Evolutionary conservation across 2,888 invertebrate genomes (phyloP).

Genomic region (Eudemis profundana): DNA sequence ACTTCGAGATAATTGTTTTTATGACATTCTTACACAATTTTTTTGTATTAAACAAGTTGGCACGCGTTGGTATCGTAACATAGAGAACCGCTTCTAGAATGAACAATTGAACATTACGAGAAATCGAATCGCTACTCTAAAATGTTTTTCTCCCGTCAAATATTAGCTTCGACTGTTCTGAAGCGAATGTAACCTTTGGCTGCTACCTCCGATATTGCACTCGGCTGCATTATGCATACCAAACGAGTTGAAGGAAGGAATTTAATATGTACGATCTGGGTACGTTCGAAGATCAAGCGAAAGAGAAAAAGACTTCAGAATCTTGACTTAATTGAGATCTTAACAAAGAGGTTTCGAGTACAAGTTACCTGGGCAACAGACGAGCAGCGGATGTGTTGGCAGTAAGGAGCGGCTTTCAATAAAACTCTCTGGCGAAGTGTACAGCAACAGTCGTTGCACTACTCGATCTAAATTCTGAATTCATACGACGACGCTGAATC

Average conservation of each 20-base stretch:
- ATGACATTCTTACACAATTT: slow-evolving; percentile 34
- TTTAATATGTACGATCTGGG: slow-evolving; percentile 31
- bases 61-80: background rate
- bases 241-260: slow-evolving; percentile 24
- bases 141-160: background rate
- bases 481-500: slow-evolving; percentile 59
- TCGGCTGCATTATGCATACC: slow-evolving; percentile 37
- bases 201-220: slow-evolving; percentile 30
- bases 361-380: slow-evolving; percentile 37
- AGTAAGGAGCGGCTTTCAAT: slow-evolving; percentile 36
- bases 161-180: slow-evolving; percentile 7
- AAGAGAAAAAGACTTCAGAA: slow-evolving; percentile 26
- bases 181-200: slow-evolving; percentile 15
- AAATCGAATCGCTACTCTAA: background rate
- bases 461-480: slow-evolving; percentile 66
- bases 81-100: background rate
- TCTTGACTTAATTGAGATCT: slow-evolving; percentile 27
- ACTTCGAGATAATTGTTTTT: slow-evolving; percentile 47
- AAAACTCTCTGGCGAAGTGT: slow-evolving; percentile 32
- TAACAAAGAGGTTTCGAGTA: slow-evolving; percentile 33
- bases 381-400: slow-evolving; percentile 3
- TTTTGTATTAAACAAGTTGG: background rate
- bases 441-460: slow-evolving; percentile 49
- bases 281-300: slow-evolving; percentile 15
- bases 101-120: background rate